phyloP scores from a whole-genome alignment of 2,797 vertebrate species.

The Nyctibius grandis region DNA sequence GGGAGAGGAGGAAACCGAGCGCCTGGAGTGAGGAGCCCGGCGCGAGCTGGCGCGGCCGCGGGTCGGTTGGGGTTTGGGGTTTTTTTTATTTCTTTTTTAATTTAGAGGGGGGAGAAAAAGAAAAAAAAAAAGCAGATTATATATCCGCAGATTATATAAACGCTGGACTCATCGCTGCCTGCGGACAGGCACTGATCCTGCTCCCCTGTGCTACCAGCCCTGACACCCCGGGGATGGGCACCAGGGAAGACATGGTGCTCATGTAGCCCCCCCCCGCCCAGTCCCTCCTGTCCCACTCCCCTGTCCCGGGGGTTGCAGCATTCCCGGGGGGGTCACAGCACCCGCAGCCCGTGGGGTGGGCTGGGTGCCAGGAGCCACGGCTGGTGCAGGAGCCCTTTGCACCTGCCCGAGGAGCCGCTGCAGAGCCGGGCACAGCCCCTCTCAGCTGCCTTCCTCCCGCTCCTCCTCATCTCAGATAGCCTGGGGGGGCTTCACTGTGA shows the following conservation, averaged over 20 bases:
- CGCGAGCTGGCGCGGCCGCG: background rate
- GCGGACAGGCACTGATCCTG: background rate
- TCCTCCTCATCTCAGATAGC: background rate
- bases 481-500: fast-evolving
- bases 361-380: background rate
- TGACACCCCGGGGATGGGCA: background rate
- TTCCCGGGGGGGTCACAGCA: fast-evolving
- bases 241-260: fast-evolving
- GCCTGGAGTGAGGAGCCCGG: conserved; percentile 40
- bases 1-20: background rate
- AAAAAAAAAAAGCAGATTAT: background rate
- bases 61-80: too few relatives aligned
- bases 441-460: background rate
- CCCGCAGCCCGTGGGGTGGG: background rate
- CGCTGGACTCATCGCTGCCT: background rate
- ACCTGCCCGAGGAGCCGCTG: fast-evolving
- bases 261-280: fast-evolving
- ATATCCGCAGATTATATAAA: background rate
- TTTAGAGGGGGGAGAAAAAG: background rate
- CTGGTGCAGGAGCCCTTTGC: background rate
- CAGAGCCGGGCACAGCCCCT: background rate
- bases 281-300: background rate
- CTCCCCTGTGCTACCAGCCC: background rate
- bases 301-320: background rate
- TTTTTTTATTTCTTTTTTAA: background rate